A percentile compares a stretch with the other conserved stretches of the same genome.
phyloP scores from a whole-genome alignment of 1,140 invertebrate species.

The Probaryconus sp. region DNA sequence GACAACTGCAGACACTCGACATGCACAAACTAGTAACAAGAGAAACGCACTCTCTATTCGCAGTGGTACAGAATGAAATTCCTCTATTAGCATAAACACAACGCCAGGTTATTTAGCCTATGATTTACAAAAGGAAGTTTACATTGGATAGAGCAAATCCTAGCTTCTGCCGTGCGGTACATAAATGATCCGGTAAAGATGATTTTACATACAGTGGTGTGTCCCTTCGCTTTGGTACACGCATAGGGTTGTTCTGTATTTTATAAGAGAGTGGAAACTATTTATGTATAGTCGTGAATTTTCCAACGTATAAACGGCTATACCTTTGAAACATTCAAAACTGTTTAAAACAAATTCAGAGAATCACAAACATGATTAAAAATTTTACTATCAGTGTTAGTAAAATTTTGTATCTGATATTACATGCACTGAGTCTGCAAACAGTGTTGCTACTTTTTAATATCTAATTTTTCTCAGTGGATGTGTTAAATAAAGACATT shows the following conservation, averaged over 20 bases:
- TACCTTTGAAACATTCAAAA: too few species aligned
- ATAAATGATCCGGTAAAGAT: constrained; percentile 49
- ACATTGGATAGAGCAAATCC: constrained; percentile 58
- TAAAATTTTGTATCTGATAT: too few species aligned
- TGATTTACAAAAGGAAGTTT: constrained; percentile 61
- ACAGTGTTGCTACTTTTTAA: too few species aligned
- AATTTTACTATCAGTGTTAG: too few species aligned
- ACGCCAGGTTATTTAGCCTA: constrained; percentile 59
- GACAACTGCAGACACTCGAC: constrained; percentile 48
- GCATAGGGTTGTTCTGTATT: constrained; percentile 10
- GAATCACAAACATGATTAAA: too few species aligned
- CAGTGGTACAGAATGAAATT: constrained; percentile 54
- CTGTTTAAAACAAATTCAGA: too few species aligned
- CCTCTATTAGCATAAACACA: constrained; percentile 62
- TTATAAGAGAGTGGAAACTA: too few species aligned
- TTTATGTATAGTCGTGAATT: too few species aligned
- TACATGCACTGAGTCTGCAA: too few species aligned
- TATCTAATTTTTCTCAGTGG: too few species aligned
- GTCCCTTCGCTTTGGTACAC: constrained; percentile 10
- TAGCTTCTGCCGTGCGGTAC: constrained; percentile 49
- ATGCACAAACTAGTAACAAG: constrained; percentile 59
- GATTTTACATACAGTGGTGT: constrained; percentile 50
- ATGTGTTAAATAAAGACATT: too few species aligned
- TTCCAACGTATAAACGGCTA: too few species aligned
- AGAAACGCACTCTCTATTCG: constrained; percentile 58